Evolutionary conservation across 2,113 vertebrate genomes (phyloP).

Genomic region (Dasypus novemcinctus): DNA sequence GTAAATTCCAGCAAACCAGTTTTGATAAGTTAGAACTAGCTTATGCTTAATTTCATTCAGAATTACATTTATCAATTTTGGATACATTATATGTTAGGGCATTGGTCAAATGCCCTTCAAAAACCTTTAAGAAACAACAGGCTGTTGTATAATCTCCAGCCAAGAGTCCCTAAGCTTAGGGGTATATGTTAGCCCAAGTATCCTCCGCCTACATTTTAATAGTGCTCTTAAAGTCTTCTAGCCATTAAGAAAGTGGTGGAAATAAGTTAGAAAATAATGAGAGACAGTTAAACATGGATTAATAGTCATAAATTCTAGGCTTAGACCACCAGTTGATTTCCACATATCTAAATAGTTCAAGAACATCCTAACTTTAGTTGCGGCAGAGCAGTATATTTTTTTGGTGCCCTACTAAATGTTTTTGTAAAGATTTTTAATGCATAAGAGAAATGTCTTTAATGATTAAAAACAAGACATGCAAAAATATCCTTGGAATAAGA

Average conservation of each 20-base stretch:
- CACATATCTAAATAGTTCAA: not conserved
- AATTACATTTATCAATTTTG: not conserved
- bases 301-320: not conserved
- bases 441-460: constrained; percentile 22
- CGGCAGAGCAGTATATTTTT: not conserved
- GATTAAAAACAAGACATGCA: constrained; percentile 16
- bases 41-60: constrained; percentile 36
- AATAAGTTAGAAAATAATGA: not conserved
- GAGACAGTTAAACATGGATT: not conserved
- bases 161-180: not conserved
- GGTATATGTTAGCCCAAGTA: not conserved
- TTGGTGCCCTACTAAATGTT: constrained; percentile 16
- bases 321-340: not conserved
- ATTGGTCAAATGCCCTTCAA: not conserved
- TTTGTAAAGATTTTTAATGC: constrained; percentile 19
- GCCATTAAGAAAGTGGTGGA: not conserved
- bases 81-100: not conserved
- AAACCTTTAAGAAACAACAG: not conserved
- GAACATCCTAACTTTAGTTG: not conserved
- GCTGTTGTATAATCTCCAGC: not conserved
- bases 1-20: not conserved
- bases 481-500: not conserved
- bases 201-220: not conserved
- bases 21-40: not conserved
- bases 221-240: not conserved